phyloP scores from a whole-genome alignment of 2,888 invertebrate species.

The Ophioninae sp. region DNA sequence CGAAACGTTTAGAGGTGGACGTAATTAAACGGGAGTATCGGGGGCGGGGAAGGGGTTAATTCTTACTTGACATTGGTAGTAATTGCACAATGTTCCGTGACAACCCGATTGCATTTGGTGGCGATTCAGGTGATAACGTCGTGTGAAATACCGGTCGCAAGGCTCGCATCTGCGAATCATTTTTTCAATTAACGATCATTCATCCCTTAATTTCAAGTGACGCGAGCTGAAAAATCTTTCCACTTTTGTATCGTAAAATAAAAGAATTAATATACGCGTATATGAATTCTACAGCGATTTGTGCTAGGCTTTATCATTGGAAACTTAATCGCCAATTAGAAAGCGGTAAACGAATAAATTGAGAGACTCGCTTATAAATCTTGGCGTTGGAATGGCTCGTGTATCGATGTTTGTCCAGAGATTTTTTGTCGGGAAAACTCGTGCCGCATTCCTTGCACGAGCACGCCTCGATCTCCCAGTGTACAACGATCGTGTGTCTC shows the following conservation, averaged over 20 bases:
- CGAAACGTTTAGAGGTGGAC: neutral
- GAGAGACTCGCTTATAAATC: conserved; percentile 71
- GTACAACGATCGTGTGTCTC: conserved; percentile 87
- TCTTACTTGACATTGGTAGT: conserved; percentile 83
- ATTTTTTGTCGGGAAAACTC: conserved; percentile 84
- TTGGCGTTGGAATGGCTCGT: conserved; percentile 82
- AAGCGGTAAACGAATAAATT: too few relatives aligned
- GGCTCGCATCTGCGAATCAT: conserved; percentile 77
- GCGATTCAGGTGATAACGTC: conserved; percentile 83
- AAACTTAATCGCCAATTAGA: too few relatives aligned
- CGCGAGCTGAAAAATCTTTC: too few relatives aligned
- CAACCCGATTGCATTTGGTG: conserved; percentile 83
- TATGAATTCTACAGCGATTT: too few relatives aligned
- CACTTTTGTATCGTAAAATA: too few relatives aligned
- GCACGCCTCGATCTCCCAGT: conserved; percentile 85
- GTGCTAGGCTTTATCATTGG: too few relatives aligned
- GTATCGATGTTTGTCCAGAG: conserved; percentile 86
- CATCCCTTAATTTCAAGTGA: neutral
- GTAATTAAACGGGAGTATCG: neutral
- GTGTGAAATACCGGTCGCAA: conserved; percentile 82
- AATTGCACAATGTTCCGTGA: conserved; percentile 82
- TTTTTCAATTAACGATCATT: neutral
- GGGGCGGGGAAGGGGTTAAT: neutral
- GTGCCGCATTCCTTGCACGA: conserved; percentile 87
- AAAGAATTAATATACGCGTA: too few relatives aligned